Conservation (phyloP, 1,140 invertebrate species). For the Linepithema humile region DNA sequence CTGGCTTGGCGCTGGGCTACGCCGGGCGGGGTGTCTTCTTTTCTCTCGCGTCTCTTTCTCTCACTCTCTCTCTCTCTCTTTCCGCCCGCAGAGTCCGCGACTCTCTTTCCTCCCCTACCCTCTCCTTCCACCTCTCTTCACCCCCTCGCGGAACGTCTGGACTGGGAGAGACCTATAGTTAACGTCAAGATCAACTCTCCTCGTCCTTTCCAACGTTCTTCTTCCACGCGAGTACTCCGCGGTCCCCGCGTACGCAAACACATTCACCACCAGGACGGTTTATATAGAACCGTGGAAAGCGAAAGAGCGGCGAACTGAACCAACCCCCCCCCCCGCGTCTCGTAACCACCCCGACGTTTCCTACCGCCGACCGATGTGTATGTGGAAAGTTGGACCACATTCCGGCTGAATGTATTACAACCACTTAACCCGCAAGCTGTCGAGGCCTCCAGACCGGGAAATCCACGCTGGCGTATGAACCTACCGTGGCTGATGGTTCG, state of each 20-base stretch:
- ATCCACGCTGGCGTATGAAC: slow-evolving; percentile 38
- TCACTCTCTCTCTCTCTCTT: slow-evolving; percentile 2
- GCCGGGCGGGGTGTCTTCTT: slow-evolving; percentile 57
- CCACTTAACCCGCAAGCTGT: slow-evolving; percentile 74
- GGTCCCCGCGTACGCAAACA: slow-evolving; percentile 60
- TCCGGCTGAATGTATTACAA: slow-evolving; percentile 73
- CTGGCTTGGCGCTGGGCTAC: slow-evolving; percentile 73
- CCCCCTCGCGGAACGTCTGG: slow-evolving; percentile 39
- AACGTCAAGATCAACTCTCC: slow-evolving; percentile 63
- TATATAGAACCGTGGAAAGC: slow-evolving; percentile 24
- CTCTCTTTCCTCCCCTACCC: slow-evolving; percentile 12
- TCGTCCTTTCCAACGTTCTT: slow-evolving; percentile 26
- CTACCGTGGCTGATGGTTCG: slow-evolving; percentile 49
- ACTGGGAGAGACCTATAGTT: slow-evolving; percentile 50
- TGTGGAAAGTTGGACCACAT: slow-evolving; percentile 59
- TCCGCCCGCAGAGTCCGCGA: not conserved
- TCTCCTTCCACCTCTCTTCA: not conserved
- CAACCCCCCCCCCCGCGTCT: slow-evolving; percentile 29
- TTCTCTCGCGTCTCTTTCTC: slow-evolving; percentile 54
- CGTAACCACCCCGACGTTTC: not conserved
- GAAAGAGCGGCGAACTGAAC: slow-evolving; percentile 47
- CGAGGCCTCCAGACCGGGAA: slow-evolving; percentile 47
- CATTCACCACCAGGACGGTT: slow-evolving; percentile 25
- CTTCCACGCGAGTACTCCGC: slow-evolving; percentile 55
- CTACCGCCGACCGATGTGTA: slow-evolving; percentile 29